Conservation (phyloP, 2,113 vertebrate species). For the Amphiprion percula region DNA sequence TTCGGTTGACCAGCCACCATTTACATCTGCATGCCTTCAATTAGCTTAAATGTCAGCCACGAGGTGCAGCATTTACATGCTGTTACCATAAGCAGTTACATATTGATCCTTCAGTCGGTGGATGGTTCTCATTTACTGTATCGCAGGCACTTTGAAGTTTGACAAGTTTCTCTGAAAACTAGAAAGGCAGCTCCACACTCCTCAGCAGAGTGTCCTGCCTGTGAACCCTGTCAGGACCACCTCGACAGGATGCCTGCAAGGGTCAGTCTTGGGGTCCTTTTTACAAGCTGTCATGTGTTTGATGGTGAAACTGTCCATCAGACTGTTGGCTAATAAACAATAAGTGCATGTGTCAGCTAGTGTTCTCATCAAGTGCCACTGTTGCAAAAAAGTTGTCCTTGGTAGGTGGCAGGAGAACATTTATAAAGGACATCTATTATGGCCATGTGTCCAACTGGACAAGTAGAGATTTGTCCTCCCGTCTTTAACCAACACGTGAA, state of each 20-base stretch:
- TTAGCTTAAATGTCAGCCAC: slow-evolving; percentile 31
- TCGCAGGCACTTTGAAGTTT: slow-evolving; percentile 60
- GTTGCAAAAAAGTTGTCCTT: slow-evolving; percentile 14
- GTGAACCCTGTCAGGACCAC: slow-evolving; percentile 64
- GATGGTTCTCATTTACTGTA: slow-evolving; percentile 60
- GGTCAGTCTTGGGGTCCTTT: slow-evolving; percentile 46
- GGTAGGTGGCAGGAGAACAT: slow-evolving; percentile 2
- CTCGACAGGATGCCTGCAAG: slow-evolving; percentile 44
- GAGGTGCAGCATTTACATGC: slow-evolving; percentile 33
- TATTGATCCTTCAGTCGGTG: slow-evolving; percentile 5
- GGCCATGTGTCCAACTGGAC: slow-evolving; percentile 34
- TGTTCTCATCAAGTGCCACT: not conserved
- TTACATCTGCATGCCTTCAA: not conserved
- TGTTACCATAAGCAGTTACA: slow-evolving; percentile 26
- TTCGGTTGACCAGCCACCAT: slow-evolving; percentile 12
- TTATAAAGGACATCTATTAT: slow-evolving; percentile 39
- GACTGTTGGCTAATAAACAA: not conserved
- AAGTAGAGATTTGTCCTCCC: slow-evolving; percentile 40
- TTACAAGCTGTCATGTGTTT: slow-evolving; percentile 51
- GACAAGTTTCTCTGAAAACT: slow-evolving; percentile 44
- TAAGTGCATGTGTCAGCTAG: slow-evolving; percentile 11
- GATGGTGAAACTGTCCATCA: slow-evolving; percentile 42
- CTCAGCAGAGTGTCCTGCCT: slow-evolving; percentile 35
- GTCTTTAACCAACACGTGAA: slow-evolving; percentile 50
- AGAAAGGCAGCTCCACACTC: slow-evolving; percentile 20